Evolutionary conservation across 2,888 invertebrate species (phyloP).

Genomic region (Drosophila merina): DNA sequence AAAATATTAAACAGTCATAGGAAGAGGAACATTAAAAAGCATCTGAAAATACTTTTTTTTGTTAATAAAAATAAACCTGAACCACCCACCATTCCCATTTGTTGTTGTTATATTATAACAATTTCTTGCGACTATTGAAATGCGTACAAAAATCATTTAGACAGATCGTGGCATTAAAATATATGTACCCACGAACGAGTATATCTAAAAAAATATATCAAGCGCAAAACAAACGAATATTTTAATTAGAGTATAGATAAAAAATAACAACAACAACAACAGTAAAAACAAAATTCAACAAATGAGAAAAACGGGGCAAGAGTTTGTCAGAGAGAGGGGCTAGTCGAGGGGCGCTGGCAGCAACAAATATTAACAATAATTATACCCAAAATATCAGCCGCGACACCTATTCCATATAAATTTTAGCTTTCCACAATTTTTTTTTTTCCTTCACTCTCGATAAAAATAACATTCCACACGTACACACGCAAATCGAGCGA

Average conservation of each 20-base stretch:
- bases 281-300: constrained; percentile 21
- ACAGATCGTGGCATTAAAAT: constrained; percentile 46
- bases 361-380: constrained; percentile 73
- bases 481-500: constrained; percentile 17
- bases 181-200: constrained; percentile 12
- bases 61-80: constrained; percentile 60
- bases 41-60: constrained; percentile 46
- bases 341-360: constrained; percentile 15
- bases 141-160: constrained; percentile 48
- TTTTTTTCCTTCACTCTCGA: constrained; percentile 42
- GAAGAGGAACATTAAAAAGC: constrained; percentile 34
- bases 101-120: constrained; percentile 46
- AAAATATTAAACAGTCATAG: constrained; percentile 20
- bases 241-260: constrained; percentile 80
- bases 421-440: constrained; percentile 75
- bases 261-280: constrained; percentile 64
- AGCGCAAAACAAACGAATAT: constrained; percentile 68
- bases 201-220: constrained; percentile 41
- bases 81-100: constrained; percentile 67
- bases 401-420: constrained; percentile 72
- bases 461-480: constrained; percentile 78
- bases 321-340: constrained; percentile 16
- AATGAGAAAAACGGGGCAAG: constrained; percentile 21
- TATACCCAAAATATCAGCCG: constrained; percentile 62
- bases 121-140: constrained; percentile 52